Base-by-base conservation (phyloP, 2,888 invertebrate species). In the Calliopum simillimum region DNA sequence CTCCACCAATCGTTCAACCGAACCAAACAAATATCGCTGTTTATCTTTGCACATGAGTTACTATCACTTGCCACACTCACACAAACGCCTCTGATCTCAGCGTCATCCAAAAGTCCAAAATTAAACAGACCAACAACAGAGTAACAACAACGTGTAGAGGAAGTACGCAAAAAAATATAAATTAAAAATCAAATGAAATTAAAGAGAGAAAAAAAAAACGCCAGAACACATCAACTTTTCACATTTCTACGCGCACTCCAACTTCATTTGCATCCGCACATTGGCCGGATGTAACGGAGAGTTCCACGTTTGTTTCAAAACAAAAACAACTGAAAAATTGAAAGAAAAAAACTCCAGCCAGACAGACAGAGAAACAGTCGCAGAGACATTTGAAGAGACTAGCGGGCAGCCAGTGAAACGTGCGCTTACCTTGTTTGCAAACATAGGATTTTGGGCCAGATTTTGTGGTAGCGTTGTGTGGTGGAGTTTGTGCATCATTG, bases 281-380 rank as follows among this genome's bases (percentile, higher is more conserved):
- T 56, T 53, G 65, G 69, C 73, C 74, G 73, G 74, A 75, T 72
- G 73, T 75, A 73, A 73, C 73, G 73, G 69, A 64, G 64, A 19
- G 62, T 72, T 70, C 69, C 65, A 69, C 69, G 68, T 53, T 68
- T 53, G 71, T 46, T 47, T 49, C n/a, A 56, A 66, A 47, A 33
- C 56, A 56, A 44, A 69, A 14, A 14, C 53, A 23, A 33, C n/a
- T n/a, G n/a, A 33, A 33, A 33, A 33, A 33, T n/a, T n/a, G n/a
- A 25, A 25, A 25, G 8, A 33, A 33, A 33, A 33, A 33, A 16
- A 13, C 21, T 12, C 4, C 51, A n/a, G 25, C 21, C 46, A 16
- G 44, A 21, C 25, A 19, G 51, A 41, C 55, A 43, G 25, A 23
- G 47, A 33, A 41, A 47, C 44, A 19, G n/a, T n/a, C 33, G 33